These are phyloP conservation scores for Leptosomus discolor DNA, from an alignment of 2,113 vertebrate genomes.

Conservation along the genomic window DNA sequence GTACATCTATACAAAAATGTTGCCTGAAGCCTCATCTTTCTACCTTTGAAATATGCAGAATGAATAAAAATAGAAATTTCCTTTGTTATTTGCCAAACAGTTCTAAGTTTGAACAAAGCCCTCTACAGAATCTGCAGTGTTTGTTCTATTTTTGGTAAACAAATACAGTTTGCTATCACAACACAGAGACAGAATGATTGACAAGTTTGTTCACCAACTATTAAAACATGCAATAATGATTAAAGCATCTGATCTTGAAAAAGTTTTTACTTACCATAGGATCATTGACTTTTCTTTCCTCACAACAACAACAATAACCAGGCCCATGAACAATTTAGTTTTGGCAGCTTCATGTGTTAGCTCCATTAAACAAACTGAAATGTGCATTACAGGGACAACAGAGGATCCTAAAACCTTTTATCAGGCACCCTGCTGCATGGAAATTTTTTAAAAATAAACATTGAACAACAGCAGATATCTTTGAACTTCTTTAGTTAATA, in stretches of 20 bases:
- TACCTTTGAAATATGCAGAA: neutral
- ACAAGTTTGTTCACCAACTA: neutral
- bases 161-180: neutral
- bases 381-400: neutral
- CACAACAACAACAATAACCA: neutral
- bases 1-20: neutral
- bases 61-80: neutral
- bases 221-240: neutral
- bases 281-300: neutral
- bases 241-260: neutral
- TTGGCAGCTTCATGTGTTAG: neutral
- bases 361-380: conserved; percentile 11
- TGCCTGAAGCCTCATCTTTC: neutral
- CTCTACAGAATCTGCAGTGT: neutral
- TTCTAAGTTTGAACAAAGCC: neutral
- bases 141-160: neutral
- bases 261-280: neutral
- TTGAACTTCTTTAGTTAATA: conserved; percentile 52
- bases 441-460: conserved; percentile 13
- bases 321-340: neutral
- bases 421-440: neutral
- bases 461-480: conserved; percentile 20
- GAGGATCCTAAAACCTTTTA: conserved; percentile 36
- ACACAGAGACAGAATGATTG: neutral
- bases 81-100: neutral